phyloP scores from a whole-genome alignment of 2,888 invertebrate genomes.

The Latheticus oryzae region DNA sequence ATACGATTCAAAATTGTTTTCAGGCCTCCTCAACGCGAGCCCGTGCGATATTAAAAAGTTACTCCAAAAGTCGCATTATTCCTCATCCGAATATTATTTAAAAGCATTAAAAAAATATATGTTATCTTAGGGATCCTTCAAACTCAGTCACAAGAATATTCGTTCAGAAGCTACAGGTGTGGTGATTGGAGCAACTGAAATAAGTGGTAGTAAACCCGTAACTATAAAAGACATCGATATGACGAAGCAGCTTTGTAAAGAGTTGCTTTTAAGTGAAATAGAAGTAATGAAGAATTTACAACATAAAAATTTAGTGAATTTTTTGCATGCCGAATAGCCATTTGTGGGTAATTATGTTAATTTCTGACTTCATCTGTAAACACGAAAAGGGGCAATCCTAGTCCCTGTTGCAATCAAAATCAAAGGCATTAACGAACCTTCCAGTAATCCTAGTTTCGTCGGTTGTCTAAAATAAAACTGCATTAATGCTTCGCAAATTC shows the following conservation, averaged over 20 bases:
- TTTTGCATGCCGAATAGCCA: constrained; percentile 93
- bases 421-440: too few relatives aligned
- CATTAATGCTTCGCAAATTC: too few relatives aligned
- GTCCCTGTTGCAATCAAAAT: constrained; percentile 86
- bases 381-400: constrained; percentile 84
- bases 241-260: constrained; percentile 94
- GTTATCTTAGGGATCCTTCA: too few relatives aligned
- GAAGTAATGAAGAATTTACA: constrained; percentile 90
- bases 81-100: too few relatives aligned
- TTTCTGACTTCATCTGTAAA: too few relatives aligned
- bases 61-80: too few relatives aligned
- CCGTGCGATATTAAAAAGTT: too few relatives aligned
- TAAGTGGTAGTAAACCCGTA: constrained; percentile 78
- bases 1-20: too few relatives aligned
- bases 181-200: constrained; percentile 90
- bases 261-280: constrained; percentile 95
- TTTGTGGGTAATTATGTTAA: constrained; percentile 97
- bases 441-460: too few relatives aligned
- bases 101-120: too few relatives aligned
- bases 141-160: constrained; percentile 86
- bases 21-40: too few relatives aligned
- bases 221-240: constrained; percentile 97
- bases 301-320: constrained; percentile 96
- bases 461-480: too few relatives aligned
- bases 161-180: constrained; percentile 95